Percentiles rank a stretch among this genome's conserved stretches.
phyloP scores from a whole-genome alignment of 2,113 vertebrate genomes.

The Cebidichthys violaceus region DNA sequence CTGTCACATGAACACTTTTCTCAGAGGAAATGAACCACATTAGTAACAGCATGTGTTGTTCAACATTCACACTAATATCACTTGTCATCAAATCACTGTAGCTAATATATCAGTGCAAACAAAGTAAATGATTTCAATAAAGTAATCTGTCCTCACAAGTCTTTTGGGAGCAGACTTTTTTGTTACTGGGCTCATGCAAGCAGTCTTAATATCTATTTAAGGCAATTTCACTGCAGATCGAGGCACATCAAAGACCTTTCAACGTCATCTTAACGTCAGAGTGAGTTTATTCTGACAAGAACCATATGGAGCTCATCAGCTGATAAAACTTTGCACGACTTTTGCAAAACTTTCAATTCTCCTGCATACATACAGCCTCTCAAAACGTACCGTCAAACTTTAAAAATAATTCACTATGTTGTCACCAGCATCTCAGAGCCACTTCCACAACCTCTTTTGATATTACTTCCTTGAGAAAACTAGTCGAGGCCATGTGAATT shows the following conservation, averaged over 20 bases:
- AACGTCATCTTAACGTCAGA: slow-evolving; percentile 30
- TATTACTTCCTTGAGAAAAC: slow-evolving; percentile 30
- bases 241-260: slow-evolving; percentile 23
- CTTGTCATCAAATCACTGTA: not conserved
- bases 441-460: slow-evolving; percentile 21
- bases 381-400: not conserved
- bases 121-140: not conserved
- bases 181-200: not conserved
- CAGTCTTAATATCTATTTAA: not conserved
- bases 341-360: slow-evolving; percentile 1
- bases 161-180: slow-evolving; percentile 8
- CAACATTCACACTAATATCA: not conserved
- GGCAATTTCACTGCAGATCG: not conserved
- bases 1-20: not conserved
- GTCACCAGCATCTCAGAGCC: not conserved
- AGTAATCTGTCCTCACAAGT: not conserved
- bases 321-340: not conserved
- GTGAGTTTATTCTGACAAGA: slow-evolving; percentile 3
- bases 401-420: not conserved
- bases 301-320: slow-evolving; percentile 22
- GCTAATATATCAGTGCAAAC: not conserved
- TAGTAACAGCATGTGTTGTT: not conserved
- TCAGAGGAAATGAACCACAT: not conserved
- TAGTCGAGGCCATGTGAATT: slow-evolving; percentile 22
- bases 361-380: not conserved